Percentiles rank a stretch among this genome's conserved stretches.
These are phyloP conservation scores for Caerostris extrusa DNA, from an alignment of 1,140 invertebrate genomes.

Conservation along the genomic window DNA sequence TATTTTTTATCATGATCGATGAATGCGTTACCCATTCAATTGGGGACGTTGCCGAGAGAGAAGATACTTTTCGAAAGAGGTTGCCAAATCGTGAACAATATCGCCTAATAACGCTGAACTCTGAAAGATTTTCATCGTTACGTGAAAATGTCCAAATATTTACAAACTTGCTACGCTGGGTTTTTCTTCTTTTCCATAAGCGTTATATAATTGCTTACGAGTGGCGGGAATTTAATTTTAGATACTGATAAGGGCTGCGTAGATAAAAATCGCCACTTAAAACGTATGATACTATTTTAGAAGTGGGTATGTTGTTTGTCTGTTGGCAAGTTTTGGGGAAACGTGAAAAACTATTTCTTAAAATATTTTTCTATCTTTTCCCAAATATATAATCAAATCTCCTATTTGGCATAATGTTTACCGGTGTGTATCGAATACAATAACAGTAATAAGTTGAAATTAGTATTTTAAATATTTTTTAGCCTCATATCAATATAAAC, in stretches of 20 bases:
- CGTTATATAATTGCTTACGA: neutral
- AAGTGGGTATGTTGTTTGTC: neutral
- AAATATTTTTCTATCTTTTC: neutral
- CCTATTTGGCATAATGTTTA: neutral
- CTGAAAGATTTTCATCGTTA: neutral
- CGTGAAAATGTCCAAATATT: neutral
- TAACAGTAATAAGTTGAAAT: neutral
- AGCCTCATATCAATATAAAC: no score
- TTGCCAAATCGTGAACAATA: slow-evolving; percentile 34
- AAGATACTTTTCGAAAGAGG: neutral
- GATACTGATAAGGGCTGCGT: neutral
- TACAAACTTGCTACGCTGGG: neutral
- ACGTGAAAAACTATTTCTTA: neutral
- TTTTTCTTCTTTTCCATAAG: neutral
- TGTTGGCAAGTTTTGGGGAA: neutral
- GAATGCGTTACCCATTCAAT: slow-evolving; percentile 22
- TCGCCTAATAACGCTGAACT: neutral
- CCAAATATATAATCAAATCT: neutral
- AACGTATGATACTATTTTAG: neutral
- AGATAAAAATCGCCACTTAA: neutral
- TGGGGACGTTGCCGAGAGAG: neutral
- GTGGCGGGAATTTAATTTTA: neutral
- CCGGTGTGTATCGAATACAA: neutral
- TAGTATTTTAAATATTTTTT: no score
- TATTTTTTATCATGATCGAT: slow-evolving; percentile 46